Evolutionary conservation across 2,797 vertebrate species (phyloP).

Genomic region (Karalla daura): DNA sequence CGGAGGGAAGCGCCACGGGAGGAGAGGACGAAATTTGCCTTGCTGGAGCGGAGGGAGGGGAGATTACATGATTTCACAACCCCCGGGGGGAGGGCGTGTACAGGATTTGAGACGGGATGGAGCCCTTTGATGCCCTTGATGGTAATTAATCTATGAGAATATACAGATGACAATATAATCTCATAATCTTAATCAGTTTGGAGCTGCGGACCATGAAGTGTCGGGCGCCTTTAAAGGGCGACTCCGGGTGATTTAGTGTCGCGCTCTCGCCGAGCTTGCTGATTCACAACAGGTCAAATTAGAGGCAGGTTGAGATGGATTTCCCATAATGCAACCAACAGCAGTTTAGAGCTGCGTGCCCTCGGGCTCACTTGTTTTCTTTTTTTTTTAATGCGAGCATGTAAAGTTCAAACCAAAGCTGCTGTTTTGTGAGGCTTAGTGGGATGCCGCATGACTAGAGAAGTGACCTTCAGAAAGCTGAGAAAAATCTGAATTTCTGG

Average conservation of each 20-base stretch:
- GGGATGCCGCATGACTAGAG: background rate
- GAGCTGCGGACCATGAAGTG: background rate
- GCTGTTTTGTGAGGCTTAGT: background rate
- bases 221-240: background rate
- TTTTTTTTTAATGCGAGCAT: too few species aligned
- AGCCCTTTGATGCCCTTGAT: slow-evolving; percentile 4
- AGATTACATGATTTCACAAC: slow-evolving; percentile 16
- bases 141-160: background rate
- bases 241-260: background rate
- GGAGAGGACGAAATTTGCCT: slow-evolving; percentile 26
- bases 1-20: slow-evolving; percentile 27
- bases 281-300: background rate
- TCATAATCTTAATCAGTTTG: background rate
- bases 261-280: background rate
- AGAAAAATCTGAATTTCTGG: background rate
- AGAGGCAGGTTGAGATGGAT: background rate
- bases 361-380: background rate
- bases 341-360: background rate
- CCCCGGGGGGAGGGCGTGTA: background rate
- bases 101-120: background rate
- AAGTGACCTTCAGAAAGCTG: background rate
- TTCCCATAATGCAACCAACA: background rate
- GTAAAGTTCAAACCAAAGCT: background rate
- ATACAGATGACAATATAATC: background rate
- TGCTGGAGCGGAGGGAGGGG: slow-evolving; percentile 15